Base-by-base conservation (phyloP, 2,888 invertebrate genomes). In the Polydrusus cervinus region DNA sequence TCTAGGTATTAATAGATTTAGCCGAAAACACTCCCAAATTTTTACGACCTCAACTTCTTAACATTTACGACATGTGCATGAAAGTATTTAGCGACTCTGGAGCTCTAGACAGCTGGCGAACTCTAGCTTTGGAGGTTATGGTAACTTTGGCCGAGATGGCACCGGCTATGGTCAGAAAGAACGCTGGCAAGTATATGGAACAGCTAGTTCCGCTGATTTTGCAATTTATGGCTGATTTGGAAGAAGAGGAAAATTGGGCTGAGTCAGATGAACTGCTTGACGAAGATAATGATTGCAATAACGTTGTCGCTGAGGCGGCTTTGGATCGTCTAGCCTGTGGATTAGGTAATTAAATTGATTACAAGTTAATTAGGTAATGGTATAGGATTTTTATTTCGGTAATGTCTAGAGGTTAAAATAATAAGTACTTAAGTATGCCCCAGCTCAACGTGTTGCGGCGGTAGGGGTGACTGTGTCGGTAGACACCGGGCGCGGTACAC, bases 251-350 rank as follows among this genome's bases (percentile, higher is more conserved):
- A 13, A 94, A 95, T 72, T 98, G 97, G 97, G 91, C 95, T 30
- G 90, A 92, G 68, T 92, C 93, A 49, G 97, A 97, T 85, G 95
- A 97, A 84, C 91, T 95, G 18, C 91, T 93, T 16, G 97, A 98
- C 78, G 98, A 98, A 76, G 98, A 98, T 84, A 96, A 94, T 83
- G 97, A 98, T 86, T 95, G 96, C 82, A 97, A 98, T 86, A 94
- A 96, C 81, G 95, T 97, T 7, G 96, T 97, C 60, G 99, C 97
- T 0, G 99, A 99, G 87, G 97, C 97, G 20, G 97, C 98, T 8
- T 89, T 99, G 71, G 99, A 99, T 89, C 93, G 99, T 78, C 90
- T 99, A 84, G 97, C 99, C n/a, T 98, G 98, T 87, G 97, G 97
- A 3, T 91, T 99, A 51, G 98, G 98, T 77, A 97, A 77, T 18